Percentiles rank a stretch among this genome's conserved stretches.
phyloP scores from a whole-genome alignment of 2,797 vertebrate genomes.

The Aplochiton taeniatus region DNA sequence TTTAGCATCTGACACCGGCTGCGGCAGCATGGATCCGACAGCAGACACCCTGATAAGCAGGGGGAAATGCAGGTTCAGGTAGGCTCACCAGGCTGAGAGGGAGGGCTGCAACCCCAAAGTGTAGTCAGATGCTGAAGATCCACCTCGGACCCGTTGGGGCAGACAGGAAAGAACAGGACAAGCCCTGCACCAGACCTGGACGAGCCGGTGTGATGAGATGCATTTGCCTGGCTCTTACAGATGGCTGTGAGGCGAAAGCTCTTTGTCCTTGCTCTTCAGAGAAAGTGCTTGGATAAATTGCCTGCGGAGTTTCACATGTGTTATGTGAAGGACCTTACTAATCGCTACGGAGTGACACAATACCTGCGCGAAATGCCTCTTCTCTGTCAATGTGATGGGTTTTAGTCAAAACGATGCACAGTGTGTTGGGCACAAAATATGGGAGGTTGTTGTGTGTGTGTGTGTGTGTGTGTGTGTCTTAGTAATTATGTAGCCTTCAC shows the following conservation, averaged over 20 bases:
- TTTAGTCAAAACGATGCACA: slow-evolving; percentile 6
- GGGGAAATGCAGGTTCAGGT: slow-evolving; percentile 4
- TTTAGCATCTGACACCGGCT: slow-evolving; percentile 60
- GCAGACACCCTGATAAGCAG: not conserved
- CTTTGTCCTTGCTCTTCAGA: slow-evolving; percentile 2
- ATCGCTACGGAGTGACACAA: slow-evolving; percentile 20
- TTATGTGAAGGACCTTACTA: slow-evolving; percentile 36
- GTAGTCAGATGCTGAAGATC: slow-evolving; percentile 21
- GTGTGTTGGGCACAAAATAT: slow-evolving; percentile 7
- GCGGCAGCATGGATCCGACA: slow-evolving; percentile 22
- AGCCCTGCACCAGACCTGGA: slow-evolving; percentile 26
- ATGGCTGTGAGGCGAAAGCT: slow-evolving; percentile 5
- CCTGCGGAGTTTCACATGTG: slow-evolving; percentile 38
- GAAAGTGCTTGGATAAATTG: slow-evolving; percentile 36
- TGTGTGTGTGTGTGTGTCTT: slow-evolving; percentile 5
- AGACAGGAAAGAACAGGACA: slow-evolving; percentile 29
- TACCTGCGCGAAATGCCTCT: not conserved
- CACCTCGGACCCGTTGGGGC: slow-evolving; percentile 25
- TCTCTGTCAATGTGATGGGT: not conserved
- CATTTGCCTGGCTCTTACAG: slow-evolving; percentile 15
- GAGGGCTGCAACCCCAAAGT: slow-evolving; percentile 2
- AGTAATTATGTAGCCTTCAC: slow-evolving; percentile 23
- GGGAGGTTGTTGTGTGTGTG: not conserved
- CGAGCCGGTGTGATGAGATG: slow-evolving; percentile 42
- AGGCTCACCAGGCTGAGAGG: slow-evolving; percentile 29